A percentile compares a stretch with the other conserved stretches of the same genome.
These are phyloP conservation scores for Anguilla pacifica DNA, from an alignment of 2,797 vertebrate genomes.

Conservation along the genomic window DNA sequence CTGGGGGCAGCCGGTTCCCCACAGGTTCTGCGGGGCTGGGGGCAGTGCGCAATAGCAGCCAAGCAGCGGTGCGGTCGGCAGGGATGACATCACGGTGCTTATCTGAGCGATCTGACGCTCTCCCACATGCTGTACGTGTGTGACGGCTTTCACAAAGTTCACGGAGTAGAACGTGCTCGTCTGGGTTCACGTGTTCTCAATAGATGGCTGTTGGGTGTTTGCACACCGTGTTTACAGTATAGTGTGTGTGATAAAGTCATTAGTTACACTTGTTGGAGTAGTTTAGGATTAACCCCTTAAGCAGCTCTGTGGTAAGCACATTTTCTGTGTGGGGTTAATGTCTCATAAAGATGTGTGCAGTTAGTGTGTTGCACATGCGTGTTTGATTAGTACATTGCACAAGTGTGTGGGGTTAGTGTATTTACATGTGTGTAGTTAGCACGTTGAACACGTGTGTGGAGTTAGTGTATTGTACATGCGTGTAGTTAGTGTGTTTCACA, in stretches of 20 bases:
- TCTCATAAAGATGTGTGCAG: no score
- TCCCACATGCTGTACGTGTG: not conserved
- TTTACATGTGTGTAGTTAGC: not conserved
- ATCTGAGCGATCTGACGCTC: slow-evolving; percentile 14
- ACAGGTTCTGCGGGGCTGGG: no score
- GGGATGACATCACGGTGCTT: slow-evolving; percentile 34
- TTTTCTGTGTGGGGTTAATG: no score
- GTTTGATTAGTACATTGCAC: slow-evolving; percentile 18
- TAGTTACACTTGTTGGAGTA: not conserved
- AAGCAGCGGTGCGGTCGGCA: slow-evolving; percentile 3
- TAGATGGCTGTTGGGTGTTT: not conserved
- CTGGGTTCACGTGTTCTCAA: not conserved
- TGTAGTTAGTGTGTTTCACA: no score
- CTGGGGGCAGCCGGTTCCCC: no score
- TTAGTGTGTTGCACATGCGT: slow-evolving; percentile 27
- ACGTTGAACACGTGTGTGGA: slow-evolving; percentile 34
- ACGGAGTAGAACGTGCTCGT: not conserved
- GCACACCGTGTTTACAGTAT: not conserved
- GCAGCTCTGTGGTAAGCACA: not conserved
- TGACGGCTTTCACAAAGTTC: not conserved
- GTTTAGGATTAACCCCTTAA: not conserved
- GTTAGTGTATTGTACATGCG: not conserved
- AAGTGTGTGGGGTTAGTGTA: not conserved
- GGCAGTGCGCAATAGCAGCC: not conserved
- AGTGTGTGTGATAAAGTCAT: not conserved